phyloP scores from a whole-genome alignment of 2,888 invertebrate species.

The Trisateles emortualis region DNA sequence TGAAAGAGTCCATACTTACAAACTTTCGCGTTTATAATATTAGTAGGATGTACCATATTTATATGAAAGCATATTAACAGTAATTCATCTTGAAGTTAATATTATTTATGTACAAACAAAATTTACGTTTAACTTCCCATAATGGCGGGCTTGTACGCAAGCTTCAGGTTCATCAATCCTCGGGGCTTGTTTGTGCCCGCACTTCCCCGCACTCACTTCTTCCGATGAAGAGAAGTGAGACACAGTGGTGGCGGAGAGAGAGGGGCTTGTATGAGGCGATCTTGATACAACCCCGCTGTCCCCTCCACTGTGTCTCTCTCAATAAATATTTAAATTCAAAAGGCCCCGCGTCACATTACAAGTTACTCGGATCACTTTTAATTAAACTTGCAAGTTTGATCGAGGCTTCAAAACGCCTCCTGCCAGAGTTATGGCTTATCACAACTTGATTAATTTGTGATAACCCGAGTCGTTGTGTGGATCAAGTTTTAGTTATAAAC shows the following conservation, averaged over 20 bases:
- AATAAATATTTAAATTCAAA: conserved; percentile 49
- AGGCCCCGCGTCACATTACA: conserved; percentile 41
- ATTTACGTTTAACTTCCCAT: conserved; percentile 3
- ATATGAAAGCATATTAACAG: conserved; percentile 1
- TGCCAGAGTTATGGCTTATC: conserved; percentile 37
- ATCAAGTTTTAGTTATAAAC: conserved; percentile 26
- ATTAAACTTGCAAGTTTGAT: conserved; percentile 51
- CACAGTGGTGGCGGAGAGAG: too few species aligned
- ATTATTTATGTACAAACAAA: conserved; percentile 10
- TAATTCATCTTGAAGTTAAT: conserved; percentile 3
- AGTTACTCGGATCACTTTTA: conserved; percentile 44
- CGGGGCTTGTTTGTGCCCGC: not conserved
- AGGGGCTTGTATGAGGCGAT: too few species aligned
- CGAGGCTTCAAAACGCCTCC: conserved; percentile 29
- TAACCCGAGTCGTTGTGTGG: conserved; percentile 32
- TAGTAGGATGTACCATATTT: not conserved
- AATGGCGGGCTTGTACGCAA: not conserved
- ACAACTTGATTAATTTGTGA: conserved; percentile 48
- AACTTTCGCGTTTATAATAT: not conserved
- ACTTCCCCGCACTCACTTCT: conserved; percentile 4
- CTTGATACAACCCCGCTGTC: conserved; percentile 3
- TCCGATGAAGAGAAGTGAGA: too few species aligned
- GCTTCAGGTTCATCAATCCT: conserved; percentile 5
- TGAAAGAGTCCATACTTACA: too few species aligned
- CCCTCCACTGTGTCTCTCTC: conserved; percentile 17